Conservation (phyloP, 2,888 invertebrate species). For the Caenorhabditis japonica region DNA sequence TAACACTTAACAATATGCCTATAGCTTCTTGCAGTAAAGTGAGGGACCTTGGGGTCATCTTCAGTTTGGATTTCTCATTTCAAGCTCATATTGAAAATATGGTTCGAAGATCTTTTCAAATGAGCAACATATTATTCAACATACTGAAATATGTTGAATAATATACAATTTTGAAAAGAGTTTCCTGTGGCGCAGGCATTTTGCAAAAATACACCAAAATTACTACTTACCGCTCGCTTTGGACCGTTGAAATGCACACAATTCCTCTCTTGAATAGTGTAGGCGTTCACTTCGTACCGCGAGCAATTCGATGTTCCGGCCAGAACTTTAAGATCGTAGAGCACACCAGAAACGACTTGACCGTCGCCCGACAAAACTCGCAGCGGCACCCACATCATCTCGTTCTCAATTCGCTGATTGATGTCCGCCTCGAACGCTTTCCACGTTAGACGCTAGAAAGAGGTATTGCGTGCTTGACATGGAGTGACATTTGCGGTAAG, state of each 20-base stretch:
- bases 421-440: conserved; percentile 58
- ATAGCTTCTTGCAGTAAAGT: too few species aligned
- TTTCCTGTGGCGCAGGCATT: background rate
- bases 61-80: too few species aligned
- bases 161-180: too few species aligned
- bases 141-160: too few species aligned
- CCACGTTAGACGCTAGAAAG: conserved; percentile 51
- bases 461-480: too few species aligned
- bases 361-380: conserved; percentile 54
- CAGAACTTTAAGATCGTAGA: conserved; percentile 54
- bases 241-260: conserved; percentile 50
- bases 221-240: conserved; percentile 32
- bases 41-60: too few species aligned
- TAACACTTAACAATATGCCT: too few species aligned
- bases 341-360: conserved; percentile 54
- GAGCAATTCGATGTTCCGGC: conserved; percentile 61
- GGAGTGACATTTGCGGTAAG: too few species aligned
- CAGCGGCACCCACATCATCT: conserved; percentile 56
- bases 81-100: too few species aligned
- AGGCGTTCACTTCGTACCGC: conserved; percentile 44
- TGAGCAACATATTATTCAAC: too few species aligned
- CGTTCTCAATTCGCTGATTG: conserved; percentile 47
- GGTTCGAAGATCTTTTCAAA: too few species aligned
- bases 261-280: conserved; percentile 33
- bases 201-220: background rate